phyloP scores from a whole-genome alignment of 1,140 invertebrate species.

The Probaryconus sp. region DNA sequence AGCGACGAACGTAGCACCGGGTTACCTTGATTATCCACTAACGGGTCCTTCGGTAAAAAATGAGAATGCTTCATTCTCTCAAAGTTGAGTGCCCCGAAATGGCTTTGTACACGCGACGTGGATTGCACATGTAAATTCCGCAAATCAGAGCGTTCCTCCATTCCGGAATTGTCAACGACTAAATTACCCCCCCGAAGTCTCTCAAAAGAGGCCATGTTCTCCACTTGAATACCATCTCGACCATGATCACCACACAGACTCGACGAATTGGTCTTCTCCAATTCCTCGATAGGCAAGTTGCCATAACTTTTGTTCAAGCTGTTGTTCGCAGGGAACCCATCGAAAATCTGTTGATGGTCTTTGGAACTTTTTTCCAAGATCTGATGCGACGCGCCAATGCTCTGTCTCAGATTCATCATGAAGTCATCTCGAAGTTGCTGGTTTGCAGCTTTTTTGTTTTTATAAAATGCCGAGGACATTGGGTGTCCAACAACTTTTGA shows the following conservation, averaged over 20 bases:
- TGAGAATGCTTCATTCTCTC: conserved; percentile 72
- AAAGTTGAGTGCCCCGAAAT: conserved; percentile 69
- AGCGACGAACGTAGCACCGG: conserved; percentile 13
- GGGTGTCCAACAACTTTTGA: conserved; percentile 21
- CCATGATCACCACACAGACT: conserved; percentile 14
- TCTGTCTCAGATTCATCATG: conserved; percentile 33
- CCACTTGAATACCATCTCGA: conserved; percentile 18
- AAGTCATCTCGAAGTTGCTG: conserved; percentile 46
- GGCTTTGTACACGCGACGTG: conserved; percentile 62
- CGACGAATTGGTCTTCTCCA: conserved; percentile 24
- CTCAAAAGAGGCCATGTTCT: conserved; percentile 38
- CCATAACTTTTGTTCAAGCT: conserved; percentile 36
- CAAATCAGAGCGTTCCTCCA: conserved; percentile 66
- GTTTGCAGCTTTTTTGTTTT: conserved; percentile 31
- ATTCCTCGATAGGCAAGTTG: conserved; percentile 27
- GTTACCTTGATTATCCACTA: conserved; percentile 57
- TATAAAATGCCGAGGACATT: conserved; percentile 22
- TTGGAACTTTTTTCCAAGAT: conserved; percentile 28
- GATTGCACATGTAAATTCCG: conserved; percentile 68
- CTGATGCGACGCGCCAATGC: not conserved
- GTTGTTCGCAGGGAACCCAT: conserved; percentile 25
- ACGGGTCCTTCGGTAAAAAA: conserved; percentile 65
- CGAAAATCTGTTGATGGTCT: conserved; percentile 31
- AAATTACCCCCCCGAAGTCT: conserved; percentile 42
- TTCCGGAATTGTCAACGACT: conserved; percentile 57